These are phyloP conservation scores for Amyelois transitella DNA, from an alignment of 1,140 invertebrate species.

Conservation along the genomic window DNA sequence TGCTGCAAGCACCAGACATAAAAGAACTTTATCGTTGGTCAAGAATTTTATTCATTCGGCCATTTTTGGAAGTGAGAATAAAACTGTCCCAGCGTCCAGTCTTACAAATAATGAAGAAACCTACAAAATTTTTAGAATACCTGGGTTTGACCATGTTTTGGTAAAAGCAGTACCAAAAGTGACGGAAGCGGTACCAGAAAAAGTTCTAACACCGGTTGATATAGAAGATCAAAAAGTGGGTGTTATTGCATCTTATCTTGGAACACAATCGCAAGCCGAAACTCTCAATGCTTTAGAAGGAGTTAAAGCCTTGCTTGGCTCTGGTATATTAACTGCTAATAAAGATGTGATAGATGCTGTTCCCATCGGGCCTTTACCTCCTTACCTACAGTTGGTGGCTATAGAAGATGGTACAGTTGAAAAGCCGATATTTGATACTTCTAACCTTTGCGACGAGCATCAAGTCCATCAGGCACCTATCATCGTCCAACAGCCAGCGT, in stretches of 20 bases:
- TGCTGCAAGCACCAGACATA: slow-evolving; percentile 7
- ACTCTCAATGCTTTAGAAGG: slow-evolving; percentile 13
- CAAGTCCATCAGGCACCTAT: not conserved
- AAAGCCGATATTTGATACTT: not conserved
- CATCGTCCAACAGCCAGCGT: not conserved
- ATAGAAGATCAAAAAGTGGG: slow-evolving; percentile 1
- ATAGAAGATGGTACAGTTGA: not conserved
- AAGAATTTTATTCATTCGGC: slow-evolving; percentile 13
- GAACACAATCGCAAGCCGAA: slow-evolving; percentile 11
- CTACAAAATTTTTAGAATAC: slow-evolving; percentile 13
- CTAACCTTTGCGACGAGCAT: not conserved
- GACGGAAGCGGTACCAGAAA: not conserved
- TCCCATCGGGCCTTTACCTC: not conserved
- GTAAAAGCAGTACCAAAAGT: slow-evolving; percentile 17
- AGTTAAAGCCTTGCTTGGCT: slow-evolving; percentile 14
- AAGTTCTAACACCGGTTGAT: not conserved
- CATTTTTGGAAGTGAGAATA: slow-evolving; percentile 3
- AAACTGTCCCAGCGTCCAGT: not conserved
- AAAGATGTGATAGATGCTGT: slow-evolving; percentile 8
- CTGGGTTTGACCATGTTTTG: slow-evolving; percentile 16
- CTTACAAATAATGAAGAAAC: slow-evolving; percentile 1
- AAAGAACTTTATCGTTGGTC: slow-evolving; percentile 16
- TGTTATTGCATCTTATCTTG: slow-evolving; percentile 14
- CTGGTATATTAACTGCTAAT: slow-evolving; percentile 15
- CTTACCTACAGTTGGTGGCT: not conserved